phyloP scores from a whole-genome alignment of 2,797 vertebrate genomes.

The Acrossocheilus wenchowensis region DNA sequence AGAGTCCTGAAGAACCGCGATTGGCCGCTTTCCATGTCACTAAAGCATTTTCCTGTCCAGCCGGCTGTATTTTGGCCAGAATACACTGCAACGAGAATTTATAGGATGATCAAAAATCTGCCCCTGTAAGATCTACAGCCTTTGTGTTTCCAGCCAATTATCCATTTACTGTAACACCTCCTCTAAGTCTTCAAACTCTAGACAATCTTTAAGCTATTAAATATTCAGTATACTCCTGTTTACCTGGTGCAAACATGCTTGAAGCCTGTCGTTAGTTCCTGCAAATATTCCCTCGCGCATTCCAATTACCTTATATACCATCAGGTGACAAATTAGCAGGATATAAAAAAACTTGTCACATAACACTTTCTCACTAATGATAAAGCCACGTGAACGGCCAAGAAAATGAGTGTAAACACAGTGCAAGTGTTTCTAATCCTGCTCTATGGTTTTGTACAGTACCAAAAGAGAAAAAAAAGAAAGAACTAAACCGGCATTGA shows the following conservation, averaged over 20 bases:
- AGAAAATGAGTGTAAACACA: background rate
- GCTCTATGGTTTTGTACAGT: background rate
- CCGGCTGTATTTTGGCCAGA: background rate
- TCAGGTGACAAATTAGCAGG: slow-evolving; percentile 27
- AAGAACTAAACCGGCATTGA: background rate
- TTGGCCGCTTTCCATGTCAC: background rate
- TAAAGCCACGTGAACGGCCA: background rate
- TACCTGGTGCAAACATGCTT: background rate
- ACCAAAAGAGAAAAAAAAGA: background rate
- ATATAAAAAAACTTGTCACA: slow-evolving; percentile 18
- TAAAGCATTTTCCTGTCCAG: background rate
- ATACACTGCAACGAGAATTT: background rate
- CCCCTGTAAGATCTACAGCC: background rate
- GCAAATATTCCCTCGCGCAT: background rate
- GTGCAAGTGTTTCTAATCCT: background rate
- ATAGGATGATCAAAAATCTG: background rate
- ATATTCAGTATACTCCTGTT: slow-evolving; percentile 6
- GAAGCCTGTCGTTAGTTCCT: slow-evolving; percentile 4
- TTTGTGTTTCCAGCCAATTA: slow-evolving; percentile 7
- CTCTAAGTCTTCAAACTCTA: background rate
- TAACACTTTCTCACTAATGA: slow-evolving; percentile 32
- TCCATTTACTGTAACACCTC: background rate
- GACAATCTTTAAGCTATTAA: slow-evolving; percentile 13
- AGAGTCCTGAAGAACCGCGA: background rate
- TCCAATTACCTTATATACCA: slow-evolving; percentile 23